Evolutionary conservation across 2,113 vertebrate species (phyloP).

Genomic region (Microtus oregoni): DNA sequence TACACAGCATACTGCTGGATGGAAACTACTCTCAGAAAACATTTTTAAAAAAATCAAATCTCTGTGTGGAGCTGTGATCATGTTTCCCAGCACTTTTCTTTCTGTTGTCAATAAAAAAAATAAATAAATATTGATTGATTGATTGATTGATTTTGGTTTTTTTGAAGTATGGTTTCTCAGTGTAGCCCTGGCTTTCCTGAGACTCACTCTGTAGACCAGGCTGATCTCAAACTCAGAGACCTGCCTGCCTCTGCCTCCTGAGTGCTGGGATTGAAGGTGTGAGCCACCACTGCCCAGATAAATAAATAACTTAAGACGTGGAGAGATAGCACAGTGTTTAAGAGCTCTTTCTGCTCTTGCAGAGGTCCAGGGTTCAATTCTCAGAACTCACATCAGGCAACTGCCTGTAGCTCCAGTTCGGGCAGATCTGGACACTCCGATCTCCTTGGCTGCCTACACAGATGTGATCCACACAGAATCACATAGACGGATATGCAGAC

Average conservation of each 20-base stretch:
- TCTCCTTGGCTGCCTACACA: not conserved
- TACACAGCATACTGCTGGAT: not conserved
- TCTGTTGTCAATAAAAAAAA: not conserved
- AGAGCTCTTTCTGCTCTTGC: not conserved
- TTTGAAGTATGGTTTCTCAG: not conserved
- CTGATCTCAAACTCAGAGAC: not conserved
- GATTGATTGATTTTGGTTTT: not conserved
- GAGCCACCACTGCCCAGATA: not conserved
- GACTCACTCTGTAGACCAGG: not conserved
- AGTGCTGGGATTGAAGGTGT: not conserved
- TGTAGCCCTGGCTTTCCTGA: not conserved
- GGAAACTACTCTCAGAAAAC: not conserved
- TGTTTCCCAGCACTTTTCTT: not conserved
- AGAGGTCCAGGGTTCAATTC: not conserved
- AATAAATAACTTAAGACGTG: not conserved
- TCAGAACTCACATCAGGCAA: not conserved
- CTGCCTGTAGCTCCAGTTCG: not conserved
- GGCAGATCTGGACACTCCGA: too few species aligned
- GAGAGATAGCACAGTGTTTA: not conserved
- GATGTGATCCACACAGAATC: not conserved
- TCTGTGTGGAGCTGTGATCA: not conserved
- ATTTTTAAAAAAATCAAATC: not conserved
- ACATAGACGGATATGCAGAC: not conserved
- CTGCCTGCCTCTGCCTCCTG: not conserved
- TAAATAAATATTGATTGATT: not conserved